These are phyloP conservation scores for Diabrotica balteata DNA, from an alignment of 2,888 invertebrate genomes.

Conservation along the genomic window DNA sequence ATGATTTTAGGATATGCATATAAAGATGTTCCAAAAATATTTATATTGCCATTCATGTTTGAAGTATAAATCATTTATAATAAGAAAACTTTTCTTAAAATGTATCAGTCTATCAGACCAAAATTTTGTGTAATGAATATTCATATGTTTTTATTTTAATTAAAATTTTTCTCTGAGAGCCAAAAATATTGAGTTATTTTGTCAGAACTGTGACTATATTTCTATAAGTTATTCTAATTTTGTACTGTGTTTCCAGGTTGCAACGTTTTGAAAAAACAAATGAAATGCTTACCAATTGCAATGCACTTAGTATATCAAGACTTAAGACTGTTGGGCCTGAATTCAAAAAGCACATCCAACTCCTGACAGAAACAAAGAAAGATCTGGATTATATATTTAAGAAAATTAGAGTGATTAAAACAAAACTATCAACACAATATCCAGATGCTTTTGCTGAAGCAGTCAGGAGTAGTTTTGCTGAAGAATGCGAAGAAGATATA, in stretches of 20 bases:
- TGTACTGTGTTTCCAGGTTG: constrained; percentile 67
- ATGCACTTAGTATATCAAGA: constrained; percentile 88
- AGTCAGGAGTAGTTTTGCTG: constrained; percentile 55
- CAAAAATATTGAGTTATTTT: too few relatives aligned
- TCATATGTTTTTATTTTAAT: too few relatives aligned
- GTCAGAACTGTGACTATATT: too few relatives aligned
- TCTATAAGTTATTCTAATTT: too few relatives aligned
- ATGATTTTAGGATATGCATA: too few relatives aligned
- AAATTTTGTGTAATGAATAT: too few relatives aligned
- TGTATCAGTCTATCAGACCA: too few relatives aligned
- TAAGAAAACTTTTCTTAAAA: too few relatives aligned
- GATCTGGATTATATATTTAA: constrained; percentile 95
- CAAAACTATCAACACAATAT: constrained; percentile 75
- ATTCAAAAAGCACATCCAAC: constrained; percentile 88
- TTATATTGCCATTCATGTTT: too few relatives aligned
- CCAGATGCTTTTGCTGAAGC: constrained; percentile 73
- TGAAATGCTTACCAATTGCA: constrained; percentile 98
- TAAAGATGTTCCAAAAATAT: too few relatives aligned
- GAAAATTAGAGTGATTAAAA: constrained; percentile 84
- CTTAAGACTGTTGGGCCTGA: constrained; percentile 86
- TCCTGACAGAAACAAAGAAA: constrained; percentile 89
- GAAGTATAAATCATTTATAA: too few relatives aligned
- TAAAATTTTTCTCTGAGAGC: too few relatives aligned
- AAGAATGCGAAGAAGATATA: constrained; percentile 57
- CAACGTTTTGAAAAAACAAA: constrained; percentile 98